Base-by-base conservation (phyloP, 2,888 invertebrate genomes). In the Heliconius cydno region DNA sequence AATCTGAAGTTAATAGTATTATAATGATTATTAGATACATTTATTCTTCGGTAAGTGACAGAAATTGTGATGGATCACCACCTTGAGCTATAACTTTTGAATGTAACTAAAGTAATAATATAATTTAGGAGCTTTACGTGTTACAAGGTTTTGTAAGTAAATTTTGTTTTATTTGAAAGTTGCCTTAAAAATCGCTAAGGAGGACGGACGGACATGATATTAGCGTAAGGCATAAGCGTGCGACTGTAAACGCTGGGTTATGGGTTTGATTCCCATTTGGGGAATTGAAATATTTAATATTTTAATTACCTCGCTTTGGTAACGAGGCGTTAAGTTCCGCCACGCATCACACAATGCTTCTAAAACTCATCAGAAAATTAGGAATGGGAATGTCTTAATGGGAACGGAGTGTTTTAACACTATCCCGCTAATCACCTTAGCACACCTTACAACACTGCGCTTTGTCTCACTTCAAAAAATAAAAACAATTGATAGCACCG, bases 31-130 rank as follows among this genome's bases (percentile, higher is more conserved):
- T 30, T 6, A 65, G 7, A 15, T 28, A 15, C 7, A 22, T 25
- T 19, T 66, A 65, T 65, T 28, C 46, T 75, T 30, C 1, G 41
- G 3, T 3, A 41, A 70, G 41, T 70, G 75, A 75, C 75, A 66
- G 46, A 66, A 46, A 46, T 75, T 66, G 41, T 46, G 75, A 75
- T 75, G 22, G 75, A 75, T 73, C 57, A 60, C 34, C 46, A 41
- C 15, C 30, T 66, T 46, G 75, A 66, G 25, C 41, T 46, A 28
- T 46, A 66, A 46, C 13, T 66, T 75, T 66, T 75, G 75, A 65
- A 75, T 65, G 7, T 75, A 46, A 10, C 68, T 68, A 70, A 70
- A 46, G 41, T 70, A 28, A 70, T 41, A 13, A 68, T n/a, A 38
- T 22, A 60, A 46, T 25, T 38, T 12, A 46, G 25, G 9, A 41